Percentiles rank a stretch among this genome's conserved stretches.
Conservation (phyloP, 1,140 invertebrate species). For the Maconellicoccus hirsutus region DNA sequence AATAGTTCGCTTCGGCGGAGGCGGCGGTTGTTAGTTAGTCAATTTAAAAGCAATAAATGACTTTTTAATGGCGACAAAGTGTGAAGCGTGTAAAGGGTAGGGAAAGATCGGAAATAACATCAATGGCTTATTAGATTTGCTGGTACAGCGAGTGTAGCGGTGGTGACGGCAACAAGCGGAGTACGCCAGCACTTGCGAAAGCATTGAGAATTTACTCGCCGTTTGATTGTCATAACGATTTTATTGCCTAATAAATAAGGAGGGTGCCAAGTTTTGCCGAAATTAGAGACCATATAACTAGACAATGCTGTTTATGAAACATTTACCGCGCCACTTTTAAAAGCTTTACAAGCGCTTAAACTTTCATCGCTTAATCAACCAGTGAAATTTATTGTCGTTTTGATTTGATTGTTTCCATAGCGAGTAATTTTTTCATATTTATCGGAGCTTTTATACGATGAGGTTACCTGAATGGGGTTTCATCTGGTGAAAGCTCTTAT, state of each 20-base stretch:
- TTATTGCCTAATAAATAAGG: constrained; percentile 10
- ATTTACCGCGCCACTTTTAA: neutral
- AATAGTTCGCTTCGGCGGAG: no score
- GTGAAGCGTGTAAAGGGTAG: neutral
- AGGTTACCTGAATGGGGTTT: no score
- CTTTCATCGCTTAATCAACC: constrained; percentile 6
- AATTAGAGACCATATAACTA: neutral
- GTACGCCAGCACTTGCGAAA: neutral
- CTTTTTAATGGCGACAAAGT: constrained; percentile 8
- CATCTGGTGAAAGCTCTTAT: no score
- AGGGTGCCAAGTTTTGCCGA: neutral
- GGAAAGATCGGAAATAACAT: neutral
- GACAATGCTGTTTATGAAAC: neutral
- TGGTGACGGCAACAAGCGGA: neutral
- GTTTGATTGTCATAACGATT: constrained; percentile 9
- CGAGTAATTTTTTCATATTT: no score
- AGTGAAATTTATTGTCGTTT: no score
- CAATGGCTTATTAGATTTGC: neutral
- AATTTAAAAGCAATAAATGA: neutral
- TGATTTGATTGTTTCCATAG: no score
- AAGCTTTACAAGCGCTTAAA: neutral
- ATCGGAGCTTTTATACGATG: no score
- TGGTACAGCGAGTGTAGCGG: neutral
- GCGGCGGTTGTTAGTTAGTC: neutral
- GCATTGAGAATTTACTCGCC: neutral